These are phyloP conservation scores for Darevskia mixta DNA, from an alignment of 2,797 vertebrate species.

Conservation along the genomic window DNA sequence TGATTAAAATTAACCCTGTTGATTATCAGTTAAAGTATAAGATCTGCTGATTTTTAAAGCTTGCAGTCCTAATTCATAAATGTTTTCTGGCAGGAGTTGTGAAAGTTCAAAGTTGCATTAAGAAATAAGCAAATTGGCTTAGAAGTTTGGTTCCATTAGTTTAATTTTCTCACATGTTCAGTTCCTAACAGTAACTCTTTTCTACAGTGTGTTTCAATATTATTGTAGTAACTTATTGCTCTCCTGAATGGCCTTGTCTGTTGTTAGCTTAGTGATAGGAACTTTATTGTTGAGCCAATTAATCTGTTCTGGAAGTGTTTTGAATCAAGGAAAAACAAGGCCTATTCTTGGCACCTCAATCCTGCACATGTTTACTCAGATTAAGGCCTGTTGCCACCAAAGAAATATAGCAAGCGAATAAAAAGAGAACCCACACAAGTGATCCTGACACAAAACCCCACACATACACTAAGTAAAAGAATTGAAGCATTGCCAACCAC, in stretches of 20 bases:
- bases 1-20: background rate
- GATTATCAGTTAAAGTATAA: background rate
- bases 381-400: background rate
- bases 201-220: background rate
- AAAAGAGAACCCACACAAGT: no score
- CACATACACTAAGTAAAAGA: no score
- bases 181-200: background rate
- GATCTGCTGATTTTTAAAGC: background rate
- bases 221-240: background rate
- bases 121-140: background rate
- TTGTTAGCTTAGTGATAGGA: constrained; percentile 6
- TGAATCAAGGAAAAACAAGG: background rate
- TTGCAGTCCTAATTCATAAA: background rate
- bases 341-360: background rate
- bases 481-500: no score
- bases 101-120: background rate
- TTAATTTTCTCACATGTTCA: background rate
- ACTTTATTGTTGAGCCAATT: background rate
- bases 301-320: constrained; percentile 11
- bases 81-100: background rate
- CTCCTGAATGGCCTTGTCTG: background rate
- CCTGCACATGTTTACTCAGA: background rate
- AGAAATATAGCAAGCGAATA: no score
- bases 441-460: no score
- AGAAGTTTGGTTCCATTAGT: background rate